Base-by-base conservation (phyloP, 2,888 invertebrate genomes). In the Apoderus coryli region DNA sequence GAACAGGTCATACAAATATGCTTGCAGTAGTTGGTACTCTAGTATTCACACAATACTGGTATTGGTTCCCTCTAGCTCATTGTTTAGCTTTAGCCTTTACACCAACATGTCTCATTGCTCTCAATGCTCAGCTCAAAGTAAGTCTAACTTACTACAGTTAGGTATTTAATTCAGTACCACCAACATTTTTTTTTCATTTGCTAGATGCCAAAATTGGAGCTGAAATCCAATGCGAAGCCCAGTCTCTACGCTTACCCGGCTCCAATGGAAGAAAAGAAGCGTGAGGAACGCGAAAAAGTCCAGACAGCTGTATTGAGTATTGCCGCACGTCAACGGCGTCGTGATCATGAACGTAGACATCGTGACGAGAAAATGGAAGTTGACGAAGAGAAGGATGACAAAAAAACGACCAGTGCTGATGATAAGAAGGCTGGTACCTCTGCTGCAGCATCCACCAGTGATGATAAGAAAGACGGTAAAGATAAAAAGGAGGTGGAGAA, bases 1-100 rank as follows among this genome's bases (percentile, higher is more conserved):
- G 93, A 38, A 95, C 93, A 5, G 96, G 96, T 0, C 95, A 95
- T 57, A 93, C 90, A 43, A 93, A 95, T 58, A 82, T 96, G 76
- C 69, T 88, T 38, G 92, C 93, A 1, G 93, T 96, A 2, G 95
- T 98, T 2, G 98, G 98, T 14, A 82, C 92, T 64, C 63, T 98
- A 31, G 86, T 96, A 1, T 98, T 96, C 58, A 90, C 92, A 1
- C 98, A 99, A 58, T 95, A 95, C 59, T 99, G 98, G 98, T 99
- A 95, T 60, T 99, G 98, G 98, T 99, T 93, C 72, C 96, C 98
- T 1, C 64, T 98, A 42, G 82, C 92, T 1, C 92, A 95, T 56
- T 95, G 95, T 49, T 65, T 98, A 32, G 88, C 92, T 1, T 63
- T 98, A 37, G 89, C 96, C 4, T 96, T 98, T 55, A 86, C 88